These are phyloP conservation scores for Balanococcus diminutus DNA, from an alignment of 2,888 invertebrate species.

Conservation along the genomic window DNA sequence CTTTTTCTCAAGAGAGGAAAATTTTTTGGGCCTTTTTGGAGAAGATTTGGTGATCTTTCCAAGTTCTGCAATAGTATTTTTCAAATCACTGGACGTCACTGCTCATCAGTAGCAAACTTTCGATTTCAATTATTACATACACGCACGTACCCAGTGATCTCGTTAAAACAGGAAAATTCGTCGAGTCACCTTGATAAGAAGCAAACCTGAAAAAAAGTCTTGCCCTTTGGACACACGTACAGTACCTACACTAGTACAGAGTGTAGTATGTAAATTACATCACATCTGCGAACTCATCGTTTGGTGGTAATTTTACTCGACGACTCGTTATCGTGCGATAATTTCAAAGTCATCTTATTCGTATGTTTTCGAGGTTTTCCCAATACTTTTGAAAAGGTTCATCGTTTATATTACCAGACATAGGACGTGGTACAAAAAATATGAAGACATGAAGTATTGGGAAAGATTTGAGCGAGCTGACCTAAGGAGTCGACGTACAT, in stretches of 20 bases:
- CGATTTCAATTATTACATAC: background rate
- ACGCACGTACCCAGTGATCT: background rate
- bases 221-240: background rate
- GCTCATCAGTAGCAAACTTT: background rate
- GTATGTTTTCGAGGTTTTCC: background rate
- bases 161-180: background rate
- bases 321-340: background rate
- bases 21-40: too few species aligned
- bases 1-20: too few species aligned
- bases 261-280: background rate
- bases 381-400: background rate
- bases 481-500: background rate
- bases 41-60: too few species aligned
- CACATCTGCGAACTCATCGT: background rate
- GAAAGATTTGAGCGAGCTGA: background rate
- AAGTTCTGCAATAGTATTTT: too few species aligned
- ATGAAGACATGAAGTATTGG: background rate
- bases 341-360: background rate
- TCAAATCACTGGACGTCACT: background rate
- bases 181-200: background rate
- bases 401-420: too few species aligned
- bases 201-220: background rate
- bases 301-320: background rate
- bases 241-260: background rate
- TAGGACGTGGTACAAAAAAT: too few species aligned